phyloP scores from a whole-genome alignment of 2,888 invertebrate genomes.

The Hydropsyche betteni region DNA sequence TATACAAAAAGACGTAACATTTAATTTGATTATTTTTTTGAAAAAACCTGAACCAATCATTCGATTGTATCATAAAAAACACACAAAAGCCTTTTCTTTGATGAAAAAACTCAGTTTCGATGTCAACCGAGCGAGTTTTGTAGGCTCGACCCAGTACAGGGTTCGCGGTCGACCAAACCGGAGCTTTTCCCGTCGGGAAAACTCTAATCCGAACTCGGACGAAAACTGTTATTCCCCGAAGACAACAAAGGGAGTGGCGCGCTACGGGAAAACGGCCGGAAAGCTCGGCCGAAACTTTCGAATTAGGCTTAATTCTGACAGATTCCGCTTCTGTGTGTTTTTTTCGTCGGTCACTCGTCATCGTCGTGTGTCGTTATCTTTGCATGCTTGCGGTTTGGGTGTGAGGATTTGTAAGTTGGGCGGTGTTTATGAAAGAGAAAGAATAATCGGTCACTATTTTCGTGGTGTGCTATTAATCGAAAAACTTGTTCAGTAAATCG shows the following conservation, averaged over 20 bases:
- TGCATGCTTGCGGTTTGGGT: no score
- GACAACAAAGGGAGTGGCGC: constrained; percentile 1
- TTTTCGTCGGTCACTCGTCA: no score
- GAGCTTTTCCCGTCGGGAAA: constrained; percentile 4
- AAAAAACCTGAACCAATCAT: no score
- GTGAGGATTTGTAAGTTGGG: no score
- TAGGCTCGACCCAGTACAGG: background rate
- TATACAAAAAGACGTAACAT: no score
- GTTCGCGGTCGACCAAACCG: background rate
- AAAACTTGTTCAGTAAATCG: no score
- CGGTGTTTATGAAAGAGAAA: no score
- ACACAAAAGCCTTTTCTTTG: background rate
- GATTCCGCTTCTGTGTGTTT: no score
- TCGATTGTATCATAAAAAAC: no score
- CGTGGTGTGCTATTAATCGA: no score
- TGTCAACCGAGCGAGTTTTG: background rate
- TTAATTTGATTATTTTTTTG: background rate
- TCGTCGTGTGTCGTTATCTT: no score
- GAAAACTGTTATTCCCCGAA: constrained; percentile 7
- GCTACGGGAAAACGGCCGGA: constrained; percentile 1
- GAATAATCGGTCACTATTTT: no score
- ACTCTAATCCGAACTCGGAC: constrained; percentile 1
- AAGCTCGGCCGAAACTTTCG: constrained; percentile 13
- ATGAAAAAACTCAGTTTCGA: background rate
- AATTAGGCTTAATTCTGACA: constrained; percentile 21